These are phyloP conservation scores for Auanema freiburgensis DNA, from an alignment of 2,888 invertebrate species.

Conservation along the genomic window DNA sequence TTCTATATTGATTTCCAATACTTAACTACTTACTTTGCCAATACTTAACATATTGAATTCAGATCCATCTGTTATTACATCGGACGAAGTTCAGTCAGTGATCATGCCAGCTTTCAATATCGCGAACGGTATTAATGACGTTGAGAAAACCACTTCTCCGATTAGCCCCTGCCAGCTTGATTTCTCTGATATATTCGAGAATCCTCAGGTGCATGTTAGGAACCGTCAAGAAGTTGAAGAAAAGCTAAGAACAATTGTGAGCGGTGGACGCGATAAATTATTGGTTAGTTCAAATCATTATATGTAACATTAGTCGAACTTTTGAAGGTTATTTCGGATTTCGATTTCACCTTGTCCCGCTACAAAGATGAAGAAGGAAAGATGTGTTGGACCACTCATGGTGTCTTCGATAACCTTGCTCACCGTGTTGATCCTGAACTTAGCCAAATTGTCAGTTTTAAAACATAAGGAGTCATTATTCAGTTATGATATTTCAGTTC, in stretches of 20 bases:
- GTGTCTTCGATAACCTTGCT: conserved; percentile 58
- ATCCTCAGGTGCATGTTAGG: conserved; percentile 35
- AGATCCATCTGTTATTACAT: too few species aligned
- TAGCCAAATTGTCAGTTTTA: conserved; percentile 31
- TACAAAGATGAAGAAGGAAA: conserved; percentile 51
- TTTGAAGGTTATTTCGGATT: conserved; percentile 59
- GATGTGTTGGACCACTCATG: conserved; percentile 59
- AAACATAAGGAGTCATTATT: not conserved
- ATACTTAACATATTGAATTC: too few species aligned
- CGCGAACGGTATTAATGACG: too few species aligned
- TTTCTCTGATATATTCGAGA: conserved; percentile 12
- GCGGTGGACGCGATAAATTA: conserved; percentile 31
- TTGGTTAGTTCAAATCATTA: conserved; percentile 17
- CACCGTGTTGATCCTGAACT: conserved; percentile 42
- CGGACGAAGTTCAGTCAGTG: too few species aligned
- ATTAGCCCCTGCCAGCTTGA: not conserved
- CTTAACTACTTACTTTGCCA: too few species aligned
- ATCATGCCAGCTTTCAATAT: too few species aligned
- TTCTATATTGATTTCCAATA: too few species aligned
- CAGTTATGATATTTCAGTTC: conserved; percentile 34
- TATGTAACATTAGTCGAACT: not conserved
- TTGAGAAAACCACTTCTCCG: too few species aligned
- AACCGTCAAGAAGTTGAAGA: conserved; percentile 24
- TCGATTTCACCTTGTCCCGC: conserved; percentile 61
- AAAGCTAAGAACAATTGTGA: conserved; percentile 30